Evolutionary conservation across 2,113 vertebrate species (phyloP), one percentile per base, ranked within the genome.

Genomic region (Axis porcinus): DNA sequence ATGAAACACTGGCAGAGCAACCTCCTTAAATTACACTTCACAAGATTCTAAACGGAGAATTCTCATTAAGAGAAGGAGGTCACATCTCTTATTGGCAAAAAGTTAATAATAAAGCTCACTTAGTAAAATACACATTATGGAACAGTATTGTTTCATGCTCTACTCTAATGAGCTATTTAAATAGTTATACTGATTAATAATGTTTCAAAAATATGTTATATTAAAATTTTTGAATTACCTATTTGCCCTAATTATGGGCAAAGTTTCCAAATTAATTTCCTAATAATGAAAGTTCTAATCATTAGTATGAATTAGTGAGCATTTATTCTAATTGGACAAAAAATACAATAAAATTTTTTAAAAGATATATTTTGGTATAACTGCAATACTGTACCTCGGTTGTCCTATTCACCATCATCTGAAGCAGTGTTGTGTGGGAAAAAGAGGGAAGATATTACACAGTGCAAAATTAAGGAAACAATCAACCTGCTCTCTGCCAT

Each of bases 401-500:
- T 97, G 99, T 99, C 99, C 99, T 99, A 99, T 99, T 99, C 99
- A 99, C 99, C 99, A 99, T 99, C 99, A 99, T 99, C 99, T 99
- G 99, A 99, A 98, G 99, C 99, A 98, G 99, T 99, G 98, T 97
- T 97, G 98, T 97, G 97, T 98, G 99, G 99, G 98, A 99, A 98
- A 98, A 99, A 99, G 98, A 99, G 98, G 98, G 99, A 98, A 99
- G 98, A 97, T 70, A 97, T 99, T 99, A 99, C 98, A 98, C 93
- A 98, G 40, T 96, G 97, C 93, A 64, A 95, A 91, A 84, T 67
- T 6, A 74, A 0, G 79, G 97, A 96, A 95, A 98, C 0, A 91
- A 95, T 95, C 0, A 92, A 95, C 95, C 97, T 98, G 96, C 95
- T 98, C 86, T 27, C 89, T 93, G 95, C 45, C 74, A 94, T 95